These are phyloP conservation scores for Lutjanus erythropterus DNA, from an alignment of 2,113 vertebrate species.

Conservation along the genomic window DNA sequence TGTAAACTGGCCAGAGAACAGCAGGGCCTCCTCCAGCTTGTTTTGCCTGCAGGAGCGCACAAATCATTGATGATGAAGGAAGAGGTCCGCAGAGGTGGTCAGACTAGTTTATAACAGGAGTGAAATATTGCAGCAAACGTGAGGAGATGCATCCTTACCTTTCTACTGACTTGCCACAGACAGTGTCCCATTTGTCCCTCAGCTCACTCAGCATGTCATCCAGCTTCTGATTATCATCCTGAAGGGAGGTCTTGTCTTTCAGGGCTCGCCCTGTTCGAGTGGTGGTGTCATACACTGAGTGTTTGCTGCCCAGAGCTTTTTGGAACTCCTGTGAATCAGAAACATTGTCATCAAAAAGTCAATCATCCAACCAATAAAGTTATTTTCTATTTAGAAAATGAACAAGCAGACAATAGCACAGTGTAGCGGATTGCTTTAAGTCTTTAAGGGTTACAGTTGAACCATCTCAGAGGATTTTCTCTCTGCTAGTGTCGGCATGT, in stretches of 20 bases:
- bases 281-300: conserved; percentile 97
- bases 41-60: conserved; percentile 89
- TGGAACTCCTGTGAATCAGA: conserved; percentile 91
- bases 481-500: conserved; percentile 39
- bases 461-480: conserved; percentile 14
- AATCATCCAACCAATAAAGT: background rate
- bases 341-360: background rate
- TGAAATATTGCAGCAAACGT: background rate
- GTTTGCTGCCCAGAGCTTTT: conserved; percentile 95
- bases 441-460: conserved; percentile 15
- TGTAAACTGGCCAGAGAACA: conserved; percentile 98
- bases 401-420: background rate
- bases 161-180: conserved; percentile 98
- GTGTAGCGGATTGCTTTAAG: background rate
- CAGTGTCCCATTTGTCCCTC: conserved; percentile 98
- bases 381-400: too few relatives aligned
- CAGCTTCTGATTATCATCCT: conserved; percentile 95
- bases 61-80: conserved; percentile 10
- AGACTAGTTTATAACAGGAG: background rate
- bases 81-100: background rate
- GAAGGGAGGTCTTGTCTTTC: conserved; percentile 94
- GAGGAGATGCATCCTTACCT: conserved; percentile 84
- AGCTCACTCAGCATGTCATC: conserved; percentile 97
- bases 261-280: conserved; percentile 92
- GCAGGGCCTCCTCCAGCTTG: conserved; percentile 96